Evolutionary conservation across 2,888 invertebrate species (phyloP).

Genomic region (Meteorus cinctellus): DNA sequence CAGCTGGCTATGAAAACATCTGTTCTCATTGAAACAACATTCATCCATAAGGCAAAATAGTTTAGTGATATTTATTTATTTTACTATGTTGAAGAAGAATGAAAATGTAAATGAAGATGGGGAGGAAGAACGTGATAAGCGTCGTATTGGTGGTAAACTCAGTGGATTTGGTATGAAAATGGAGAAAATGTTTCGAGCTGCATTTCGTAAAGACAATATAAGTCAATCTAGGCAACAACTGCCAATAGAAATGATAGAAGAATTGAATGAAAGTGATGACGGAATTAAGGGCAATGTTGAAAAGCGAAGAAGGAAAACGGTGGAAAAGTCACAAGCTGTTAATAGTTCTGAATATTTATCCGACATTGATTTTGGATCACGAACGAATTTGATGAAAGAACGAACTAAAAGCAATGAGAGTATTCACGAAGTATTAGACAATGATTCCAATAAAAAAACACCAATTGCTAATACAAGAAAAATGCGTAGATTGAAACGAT

Average conservation of each 20-base stretch:
- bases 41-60: neutral
- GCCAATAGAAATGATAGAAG: constrained; percentile 1
- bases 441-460: neutral
- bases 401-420: constrained; percentile 18
- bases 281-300: neutral
- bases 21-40: constrained; percentile 20
- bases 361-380: constrained; percentile 28
- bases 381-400: constrained; percentile 19
- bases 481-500: constrained; percentile 27
- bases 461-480: constrained; percentile 10
- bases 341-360: constrained; percentile 42
- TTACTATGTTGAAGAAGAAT: constrained; percentile 27
- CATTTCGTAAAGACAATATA: constrained; percentile 34
- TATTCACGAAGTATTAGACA: constrained; percentile 6
- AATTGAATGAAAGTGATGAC: neutral
- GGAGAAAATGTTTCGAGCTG: constrained; percentile 38
- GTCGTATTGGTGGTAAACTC: constrained; percentile 17
- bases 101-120: constrained; percentile 19
- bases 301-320: constrained; percentile 20
- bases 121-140: neutral
- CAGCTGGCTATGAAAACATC: constrained; percentile 32
- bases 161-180: constrained; percentile 35
- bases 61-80: neutral
- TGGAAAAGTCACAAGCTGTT: constrained; percentile 18
- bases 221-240: constrained; percentile 32